These are phyloP conservation scores for Aromia moschata DNA, from an alignment of 2,888 invertebrate genomes.

Conservation along the genomic window DNA sequence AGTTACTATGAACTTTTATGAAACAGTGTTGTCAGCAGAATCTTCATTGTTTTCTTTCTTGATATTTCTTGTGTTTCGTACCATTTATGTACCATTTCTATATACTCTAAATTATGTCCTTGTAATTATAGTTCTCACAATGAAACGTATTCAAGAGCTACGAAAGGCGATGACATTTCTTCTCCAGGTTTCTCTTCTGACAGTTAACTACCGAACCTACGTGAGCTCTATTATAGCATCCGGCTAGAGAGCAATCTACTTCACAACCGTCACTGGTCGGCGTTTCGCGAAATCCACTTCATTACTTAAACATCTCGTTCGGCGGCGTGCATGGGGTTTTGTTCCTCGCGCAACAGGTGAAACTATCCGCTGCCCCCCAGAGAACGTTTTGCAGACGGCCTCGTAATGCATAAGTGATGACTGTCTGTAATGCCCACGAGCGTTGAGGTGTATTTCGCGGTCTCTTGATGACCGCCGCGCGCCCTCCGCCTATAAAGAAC, in stretches of 20 bases:
- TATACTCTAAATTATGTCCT: too few relatives aligned
- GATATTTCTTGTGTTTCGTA: too few relatives aligned
- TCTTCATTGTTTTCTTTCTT: too few relatives aligned
- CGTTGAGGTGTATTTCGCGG: slow-evolving; percentile 41
- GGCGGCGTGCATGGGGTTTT: slow-evolving; percentile 17
- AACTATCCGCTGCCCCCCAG: slow-evolving; percentile 59
- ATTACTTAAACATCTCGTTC: slow-evolving; percentile 13
- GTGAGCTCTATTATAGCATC: too few relatives aligned
- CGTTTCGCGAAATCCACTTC: slow-evolving; percentile 8
- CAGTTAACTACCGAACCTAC: too few relatives aligned
- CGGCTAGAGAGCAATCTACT: not conserved
- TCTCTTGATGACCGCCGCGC: slow-evolving; percentile 40
- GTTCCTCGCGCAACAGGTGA: slow-evolving; percentile 58
- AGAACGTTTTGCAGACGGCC: slow-evolving; percentile 67
- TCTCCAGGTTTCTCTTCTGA: too few relatives aligned
- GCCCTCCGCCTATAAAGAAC: slow-evolving; percentile 30
- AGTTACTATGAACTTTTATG: too few relatives aligned
- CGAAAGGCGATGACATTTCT: too few relatives aligned
- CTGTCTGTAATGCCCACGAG: slow-evolving; percentile 60
- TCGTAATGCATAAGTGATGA: slow-evolving; percentile 70
- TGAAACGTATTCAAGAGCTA: too few relatives aligned
- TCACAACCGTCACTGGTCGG: not conserved
- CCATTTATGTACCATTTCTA: too few relatives aligned
- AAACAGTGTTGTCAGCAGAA: too few relatives aligned
- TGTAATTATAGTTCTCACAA: too few relatives aligned